These are phyloP conservation scores for Stomorhina lunata DNA, from an alignment of 2,888 invertebrate genomes.

Conservation along the genomic window DNA sequence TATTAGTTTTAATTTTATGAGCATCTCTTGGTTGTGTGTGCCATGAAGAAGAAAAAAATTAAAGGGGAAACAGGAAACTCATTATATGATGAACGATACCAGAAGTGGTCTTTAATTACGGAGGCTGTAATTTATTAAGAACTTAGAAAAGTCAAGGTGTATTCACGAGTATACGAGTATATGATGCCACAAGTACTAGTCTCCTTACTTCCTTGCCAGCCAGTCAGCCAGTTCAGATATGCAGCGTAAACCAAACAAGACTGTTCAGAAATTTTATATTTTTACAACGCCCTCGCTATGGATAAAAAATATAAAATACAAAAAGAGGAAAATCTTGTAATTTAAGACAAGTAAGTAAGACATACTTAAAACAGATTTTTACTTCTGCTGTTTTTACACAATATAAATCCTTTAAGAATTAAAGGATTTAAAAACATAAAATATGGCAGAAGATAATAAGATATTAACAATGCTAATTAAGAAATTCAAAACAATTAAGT, in stretches of 20 bases:
- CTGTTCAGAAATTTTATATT: slow-evolving; percentile 32
- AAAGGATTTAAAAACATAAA: slow-evolving; percentile 46
- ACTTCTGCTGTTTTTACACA: neutral
- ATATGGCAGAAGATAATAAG: slow-evolving; percentile 10
- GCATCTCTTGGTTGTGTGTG: slow-evolving; percentile 20
- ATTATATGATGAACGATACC: slow-evolving; percentile 67
- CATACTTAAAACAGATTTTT: slow-evolving; percentile 19
- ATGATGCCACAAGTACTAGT: slow-evolving; percentile 35
- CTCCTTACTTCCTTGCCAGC: neutral
- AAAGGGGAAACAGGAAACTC: slow-evolving; percentile 63
- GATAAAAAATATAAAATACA: neutral
- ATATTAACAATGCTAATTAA: slow-evolving; percentile 43
- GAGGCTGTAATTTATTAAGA: slow-evolving; percentile 66
- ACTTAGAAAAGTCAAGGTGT: slow-evolving; percentile 63
- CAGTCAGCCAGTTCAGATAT: too few relatives aligned
- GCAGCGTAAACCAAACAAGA: slow-evolving; percentile 8
- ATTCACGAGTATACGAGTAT: slow-evolving; percentile 27
- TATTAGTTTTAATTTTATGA: slow-evolving; percentile 11
- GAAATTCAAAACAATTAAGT: slow-evolving; percentile 49
- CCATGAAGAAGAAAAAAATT: neutral
- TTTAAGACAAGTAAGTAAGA: slow-evolving; percentile 44
- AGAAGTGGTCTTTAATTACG: slow-evolving; percentile 67
- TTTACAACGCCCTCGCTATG: slow-evolving; percentile 20
- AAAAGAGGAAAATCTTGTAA: slow-evolving; percentile 35
- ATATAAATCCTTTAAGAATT: slow-evolving; percentile 54